Percentiles rank a stretch among this genome's conserved stretches.
Evolutionary conservation across 2,797 vertebrate species (phyloP).

Genomic region (Ctenopoma multispine): DNA sequence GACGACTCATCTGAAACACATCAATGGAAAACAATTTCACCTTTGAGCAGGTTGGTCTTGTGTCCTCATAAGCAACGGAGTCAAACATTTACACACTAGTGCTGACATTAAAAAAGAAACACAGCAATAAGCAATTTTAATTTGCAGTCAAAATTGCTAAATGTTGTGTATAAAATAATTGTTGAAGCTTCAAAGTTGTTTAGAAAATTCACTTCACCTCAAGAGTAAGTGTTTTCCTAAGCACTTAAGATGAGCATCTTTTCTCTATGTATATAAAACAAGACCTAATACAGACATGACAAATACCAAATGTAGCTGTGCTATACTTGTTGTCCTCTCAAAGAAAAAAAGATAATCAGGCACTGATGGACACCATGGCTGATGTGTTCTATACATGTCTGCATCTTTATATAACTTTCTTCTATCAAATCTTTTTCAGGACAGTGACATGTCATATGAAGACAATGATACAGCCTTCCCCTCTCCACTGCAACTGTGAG

Average conservation of each 20-base stretch:
- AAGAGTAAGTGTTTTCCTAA: too few relatives aligned
- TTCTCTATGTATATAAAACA: too few relatives aligned
- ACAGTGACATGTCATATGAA: slow-evolving; percentile 81
- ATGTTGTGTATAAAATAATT: too few relatives aligned
- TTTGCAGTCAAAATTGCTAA: too few relatives aligned
- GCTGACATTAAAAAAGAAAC: background rate
- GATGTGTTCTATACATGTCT: background rate
- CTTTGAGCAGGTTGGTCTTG: slow-evolving; percentile 75
- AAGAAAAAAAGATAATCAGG: too few relatives aligned
- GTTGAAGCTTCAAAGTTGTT: too few relatives aligned
- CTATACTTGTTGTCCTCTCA: too few relatives aligned
- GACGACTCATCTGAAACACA: slow-evolving; percentile 42
- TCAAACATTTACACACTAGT: background rate
- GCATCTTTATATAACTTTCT: slow-evolving; percentile 1
- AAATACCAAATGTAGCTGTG: too few relatives aligned
- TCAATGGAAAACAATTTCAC: slow-evolving; percentile 76
- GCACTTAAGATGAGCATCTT: too few relatives aligned
- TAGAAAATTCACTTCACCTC: too few relatives aligned
- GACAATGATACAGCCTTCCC: slow-evolving; percentile 73
- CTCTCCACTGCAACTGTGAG: slow-evolving; percentile 80
- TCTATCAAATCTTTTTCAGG: slow-evolving; percentile 62
- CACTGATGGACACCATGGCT: too few relatives aligned
- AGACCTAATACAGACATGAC: too few relatives aligned
- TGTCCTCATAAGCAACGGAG: background rate
- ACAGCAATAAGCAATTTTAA: background rate